Evolutionary conservation across 2,113 vertebrate genomes (phyloP).

Genomic region (Odontophorus gujanensis): DNA sequence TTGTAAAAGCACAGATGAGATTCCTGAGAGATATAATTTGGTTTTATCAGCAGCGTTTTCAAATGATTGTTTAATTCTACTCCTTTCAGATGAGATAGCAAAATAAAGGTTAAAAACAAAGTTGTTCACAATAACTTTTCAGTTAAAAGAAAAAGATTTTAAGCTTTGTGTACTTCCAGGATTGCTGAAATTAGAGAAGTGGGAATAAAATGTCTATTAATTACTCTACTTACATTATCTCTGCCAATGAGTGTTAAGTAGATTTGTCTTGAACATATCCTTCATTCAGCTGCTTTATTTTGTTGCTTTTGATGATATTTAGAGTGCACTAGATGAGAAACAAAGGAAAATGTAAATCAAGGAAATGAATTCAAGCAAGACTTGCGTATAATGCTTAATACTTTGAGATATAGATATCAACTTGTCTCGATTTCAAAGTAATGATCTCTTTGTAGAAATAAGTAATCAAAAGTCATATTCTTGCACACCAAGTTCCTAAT

Average conservation of each 20-base stretch:
- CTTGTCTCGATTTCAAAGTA: not conserved
- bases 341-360: not conserved
- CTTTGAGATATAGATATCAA: not conserved
- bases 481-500: not conserved
- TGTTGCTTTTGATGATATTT: not conserved
- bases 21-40: conserved; percentile 50
- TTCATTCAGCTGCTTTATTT: not conserved
- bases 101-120: not conserved
- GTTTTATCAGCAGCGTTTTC: conserved; percentile 68
- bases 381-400: not conserved
- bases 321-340: not conserved
- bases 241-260: not conserved
- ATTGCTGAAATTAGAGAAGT: not conserved
- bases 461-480: not conserved
- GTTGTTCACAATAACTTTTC: not conserved
- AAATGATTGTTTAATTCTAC: conserved; percentile 8
- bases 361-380: not conserved
- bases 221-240: not conserved
- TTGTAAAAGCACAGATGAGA: conserved; percentile 55
- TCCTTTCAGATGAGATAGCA: conserved; percentile 15
- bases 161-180: not conserved
- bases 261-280: not conserved
- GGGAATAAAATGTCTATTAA: not conserved
- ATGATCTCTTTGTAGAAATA: not conserved
- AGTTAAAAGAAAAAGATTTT: not conserved